Evolutionary conservation across 2,113 vertebrate genomes (phyloP).

Genomic region (Labeo catla): DNA sequence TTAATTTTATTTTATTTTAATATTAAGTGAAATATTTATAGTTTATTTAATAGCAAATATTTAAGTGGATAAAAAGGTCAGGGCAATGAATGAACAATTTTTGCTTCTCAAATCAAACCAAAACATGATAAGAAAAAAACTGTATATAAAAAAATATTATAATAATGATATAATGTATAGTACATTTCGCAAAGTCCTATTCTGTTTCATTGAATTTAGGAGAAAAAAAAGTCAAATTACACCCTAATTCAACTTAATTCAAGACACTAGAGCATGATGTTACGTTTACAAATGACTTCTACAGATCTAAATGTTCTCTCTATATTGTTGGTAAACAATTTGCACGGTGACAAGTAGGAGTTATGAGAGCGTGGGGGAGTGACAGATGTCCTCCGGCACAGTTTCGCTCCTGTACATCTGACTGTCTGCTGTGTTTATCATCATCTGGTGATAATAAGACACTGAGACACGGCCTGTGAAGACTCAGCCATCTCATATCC

Average conservation of each 20-base stretch:
- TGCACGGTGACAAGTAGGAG: background rate
- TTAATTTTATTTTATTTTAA: too few species aligned
- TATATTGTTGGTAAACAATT: slow-evolving; percentile 17
- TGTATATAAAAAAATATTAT: too few species aligned
- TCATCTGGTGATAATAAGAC: slow-evolving; percentile 36
- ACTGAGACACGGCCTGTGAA: background rate
- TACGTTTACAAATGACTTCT: background rate
- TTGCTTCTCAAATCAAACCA: too few species aligned
- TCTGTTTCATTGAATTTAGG: too few species aligned
- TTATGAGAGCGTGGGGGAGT: slow-evolving; percentile 31
- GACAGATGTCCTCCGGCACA: slow-evolving; percentile 31
- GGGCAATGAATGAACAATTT: too few species aligned
- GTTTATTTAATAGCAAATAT: too few species aligned
- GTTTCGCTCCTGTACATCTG: slow-evolving; percentile 15
- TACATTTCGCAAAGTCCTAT: too few species aligned
- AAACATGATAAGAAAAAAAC: too few species aligned
- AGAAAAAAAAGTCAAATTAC: background rate
- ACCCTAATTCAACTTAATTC: background rate
- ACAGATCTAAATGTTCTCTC: background rate
- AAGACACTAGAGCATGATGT: background rate
- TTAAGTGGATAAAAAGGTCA: too few species aligned
- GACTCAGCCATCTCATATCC: slow-evolving; percentile 20
- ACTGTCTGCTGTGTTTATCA: slow-evolving; percentile 35
- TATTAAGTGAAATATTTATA: too few species aligned
- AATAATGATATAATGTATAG: too few species aligned